Percentiles rank a stretch among this genome's conserved stretches.
phyloP scores from a whole-genome alignment of 2,113 vertebrate genomes.

The Irena cyanogastra region DNA sequence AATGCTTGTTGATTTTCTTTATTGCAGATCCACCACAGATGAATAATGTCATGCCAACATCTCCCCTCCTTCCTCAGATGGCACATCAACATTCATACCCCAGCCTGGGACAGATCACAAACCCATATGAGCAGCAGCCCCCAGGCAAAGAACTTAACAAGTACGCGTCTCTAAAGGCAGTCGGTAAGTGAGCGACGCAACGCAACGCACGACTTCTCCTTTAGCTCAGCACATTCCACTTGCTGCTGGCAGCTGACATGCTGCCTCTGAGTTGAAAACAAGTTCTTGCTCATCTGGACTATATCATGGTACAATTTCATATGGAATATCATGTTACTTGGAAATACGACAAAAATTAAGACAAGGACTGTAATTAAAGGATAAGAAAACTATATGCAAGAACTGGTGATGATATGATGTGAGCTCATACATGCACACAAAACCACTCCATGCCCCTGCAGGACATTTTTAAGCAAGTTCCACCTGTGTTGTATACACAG shows the following conservation, averaged over 20 bases:
- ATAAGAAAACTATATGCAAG: neutral
- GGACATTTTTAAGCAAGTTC: neutral
- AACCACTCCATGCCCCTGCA: neutral
- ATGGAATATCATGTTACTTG: neutral
- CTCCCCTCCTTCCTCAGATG: slow-evolving; percentile 84
- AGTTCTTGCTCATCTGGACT: neutral
- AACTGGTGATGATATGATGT: neutral
- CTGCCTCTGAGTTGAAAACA: neutral
- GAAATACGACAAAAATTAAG: neutral
- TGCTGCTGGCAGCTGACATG: neutral
- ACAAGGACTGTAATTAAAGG: neutral
- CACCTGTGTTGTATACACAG: neutral
- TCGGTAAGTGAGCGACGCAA: slow-evolving; percentile 81
- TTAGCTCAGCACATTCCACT: neutral
- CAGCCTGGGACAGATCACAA: slow-evolving; percentile 88
- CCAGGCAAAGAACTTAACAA: slow-evolving; percentile 93
- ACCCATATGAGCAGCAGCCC: slow-evolving; percentile 90
- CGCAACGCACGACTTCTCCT: neutral
- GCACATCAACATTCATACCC: slow-evolving; percentile 89
- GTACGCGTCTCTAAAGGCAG: slow-evolving; percentile 94
- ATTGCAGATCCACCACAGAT: slow-evolving; percentile 86
- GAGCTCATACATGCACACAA: neutral
- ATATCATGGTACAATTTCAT: neutral
- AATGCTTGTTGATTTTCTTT: neutral
- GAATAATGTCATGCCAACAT: slow-evolving; percentile 82